Base-by-base conservation (phyloP, 2,797 vertebrate species). In the Philypnodon macrostomus region DNA sequence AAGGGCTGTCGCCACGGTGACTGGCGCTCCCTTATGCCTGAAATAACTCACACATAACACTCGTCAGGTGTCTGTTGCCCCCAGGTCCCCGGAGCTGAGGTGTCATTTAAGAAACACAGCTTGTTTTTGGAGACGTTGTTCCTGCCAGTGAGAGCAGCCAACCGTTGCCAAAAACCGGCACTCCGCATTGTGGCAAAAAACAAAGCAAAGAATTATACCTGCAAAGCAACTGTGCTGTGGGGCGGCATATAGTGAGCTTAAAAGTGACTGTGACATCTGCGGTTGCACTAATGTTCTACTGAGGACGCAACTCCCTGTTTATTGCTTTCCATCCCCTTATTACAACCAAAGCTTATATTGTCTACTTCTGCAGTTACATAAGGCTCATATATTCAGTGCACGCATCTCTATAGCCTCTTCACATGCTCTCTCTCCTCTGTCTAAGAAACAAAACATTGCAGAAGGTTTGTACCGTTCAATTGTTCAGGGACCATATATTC, bases 51-150 rank as follows among this genome's bases (percentile, higher is more conserved):
- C 39, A 42, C 41, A 44, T 24, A 50, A 61, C 62, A 70, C 66
- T 67, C 59, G 41, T 86, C 79, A 83, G 79, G 74, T 79, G 67
- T 62, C 65, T 75, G 73, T 75, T 80, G 65, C 60, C 73, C 68
- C 53, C 24, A 62, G 72, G 70, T 75, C 76, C 62, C 69, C 17
- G 8, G 65, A 75, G 75, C 53, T 38, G 70, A 69, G 76, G 53
- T 82, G 81, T 86, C 80, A 75, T 80, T 84, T 75, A 75, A 63
- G 59, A 63, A 77, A 77, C 58, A 62, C 63, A 44, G 61, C 53
- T 67, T 61, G 58, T 67, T 75, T 75, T 48, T 53, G 53, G 53
- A 47, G 66, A 53, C 54, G 49, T 54, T 57, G 58, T 67, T 57
- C n/a, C 67, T 54, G 47, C 45, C 53, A 67, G 64, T 47, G 51